A percentile compares a stretch with the other conserved stretches of the same genome.
These are phyloP conservation scores for Volucella bombylans DNA, from an alignment of 2,888 invertebrate species.

Conservation along the genomic window DNA sequence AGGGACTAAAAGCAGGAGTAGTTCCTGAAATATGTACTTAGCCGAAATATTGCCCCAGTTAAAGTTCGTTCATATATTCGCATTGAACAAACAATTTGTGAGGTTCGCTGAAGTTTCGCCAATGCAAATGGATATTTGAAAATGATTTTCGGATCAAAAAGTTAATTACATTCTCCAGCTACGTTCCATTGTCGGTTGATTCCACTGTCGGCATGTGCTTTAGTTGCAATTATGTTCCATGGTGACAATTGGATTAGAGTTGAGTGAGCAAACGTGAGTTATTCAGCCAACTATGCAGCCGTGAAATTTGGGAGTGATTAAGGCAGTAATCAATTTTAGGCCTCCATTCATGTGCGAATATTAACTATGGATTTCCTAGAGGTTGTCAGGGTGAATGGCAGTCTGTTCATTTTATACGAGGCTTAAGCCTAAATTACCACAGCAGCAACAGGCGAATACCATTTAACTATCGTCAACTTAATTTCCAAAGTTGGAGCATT, in stretches of 20 bases:
- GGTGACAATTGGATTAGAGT: constrained; percentile 17
- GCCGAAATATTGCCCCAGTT: constrained; percentile 3
- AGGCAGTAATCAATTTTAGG: no score
- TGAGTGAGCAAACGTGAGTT: neutral
- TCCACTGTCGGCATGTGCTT: constrained; percentile 14
- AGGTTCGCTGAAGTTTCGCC: constrained; percentile 5
- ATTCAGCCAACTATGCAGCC: neutral
- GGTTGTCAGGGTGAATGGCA: no score
- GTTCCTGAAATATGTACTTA: constrained; percentile 8
- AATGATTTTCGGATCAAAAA: constrained; percentile 27
- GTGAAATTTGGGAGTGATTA: neutral
- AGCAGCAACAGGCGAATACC: no score
- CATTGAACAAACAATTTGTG: neutral
- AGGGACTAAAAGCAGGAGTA: neutral
- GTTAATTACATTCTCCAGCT: constrained; percentile 27
- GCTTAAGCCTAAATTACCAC: no score
- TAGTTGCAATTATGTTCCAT: constrained; percentile 8
- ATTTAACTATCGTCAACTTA: no score
- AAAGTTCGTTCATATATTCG: neutral
- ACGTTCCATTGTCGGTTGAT: neutral
- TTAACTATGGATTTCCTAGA: no score
- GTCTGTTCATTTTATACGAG: no score
- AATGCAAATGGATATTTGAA: constrained; percentile 36
- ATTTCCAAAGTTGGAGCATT: no score
- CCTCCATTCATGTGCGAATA: no score